Base-by-base conservation (phyloP, 2,113 vertebrate species). In the Marmota monax region DNA sequence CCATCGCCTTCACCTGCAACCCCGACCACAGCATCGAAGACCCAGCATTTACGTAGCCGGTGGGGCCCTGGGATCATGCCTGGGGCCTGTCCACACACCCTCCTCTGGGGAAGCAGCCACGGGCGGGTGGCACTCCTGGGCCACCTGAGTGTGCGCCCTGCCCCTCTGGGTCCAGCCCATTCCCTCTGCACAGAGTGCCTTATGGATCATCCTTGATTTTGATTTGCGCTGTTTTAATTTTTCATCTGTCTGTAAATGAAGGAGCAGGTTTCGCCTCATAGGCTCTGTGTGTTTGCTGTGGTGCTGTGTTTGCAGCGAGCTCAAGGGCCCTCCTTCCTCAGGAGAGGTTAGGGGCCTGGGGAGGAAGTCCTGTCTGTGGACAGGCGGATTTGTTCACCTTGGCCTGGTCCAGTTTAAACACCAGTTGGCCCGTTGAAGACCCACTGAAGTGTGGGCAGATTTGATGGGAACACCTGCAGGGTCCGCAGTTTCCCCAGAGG, bases 1-100 rank as follows among this genome's bases (percentile, higher is more conserved):
- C 99, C 48, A 99, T 99, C 94, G 99, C 99, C 97, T 99, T 99
- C 98, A 99, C 99, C 48, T 99, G 99, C 91, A 99, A 99, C 98
- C 99, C 99, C 0, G 98, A 98, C 80, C 99, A 99, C 1, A 98
- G 98, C 98, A 99, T 99, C 18, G 90, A 92, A 0, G 99, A 99
- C 98, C 99, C 99, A 0, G 78, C 98, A 2, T 94, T 99, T 97
- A 86, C 27, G 1, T 94, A 94, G 85, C 86, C 0, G 7, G 29
- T 2, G 0, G 4, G 22, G n/a, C 39, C 78, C 3, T 1, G 34
- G 73, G 29, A 34, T 37, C 48, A 0, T 34, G 25, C 48, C 65
- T 34, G 0, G 37, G 27, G 37, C 7, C 29, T 6, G 65, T 69
- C 32, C 32, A 7, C 65, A 34, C 32, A 69, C 79, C 23, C 27